Evolutionary conservation across 2,888 invertebrate species (phyloP), one percentile per base, ranked within the genome.

Genomic region (Cosmorhoe ocellata): DNA sequence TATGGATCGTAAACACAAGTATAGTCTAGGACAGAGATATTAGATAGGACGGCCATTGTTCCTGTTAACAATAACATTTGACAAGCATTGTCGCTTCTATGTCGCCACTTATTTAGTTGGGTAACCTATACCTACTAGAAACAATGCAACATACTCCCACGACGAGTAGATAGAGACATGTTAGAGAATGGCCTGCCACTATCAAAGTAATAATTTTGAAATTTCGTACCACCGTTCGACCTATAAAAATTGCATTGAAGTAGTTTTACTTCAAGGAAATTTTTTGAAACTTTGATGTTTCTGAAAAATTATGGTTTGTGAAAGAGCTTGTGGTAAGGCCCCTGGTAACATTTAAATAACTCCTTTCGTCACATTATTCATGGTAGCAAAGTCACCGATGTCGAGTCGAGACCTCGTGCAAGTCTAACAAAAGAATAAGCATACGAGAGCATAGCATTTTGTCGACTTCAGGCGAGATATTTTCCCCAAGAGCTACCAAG

Each of bases 381-480:
- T 18, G 18, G 3, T 4, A 18, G 18, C 4, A 18, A 18, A 18
- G 18, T 18, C 18, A 4, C 18, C 18, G 18, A 18, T 18, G 18
- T 18, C 18, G 18, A 18, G 18, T 18, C 18, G 59, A 60, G 60
- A 59, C 71, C 67, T 59, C 66, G 61, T 66, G 51, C 61, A 58
- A 56, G 53, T 55, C 49, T 67, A 69, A 83, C 79, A 83, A 84
- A 79, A 80, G 74, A 62, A 72, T 73, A 68, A 57, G 74, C 71
- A 71, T 80, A 77, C 79, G 76, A 76, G 76, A 72, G 59, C 69
- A 76, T 75, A 72, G 59, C 69, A 69, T 73, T 78, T 76, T 61
- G 69, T 69, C 63, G 66, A 74, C 72, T 73, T 66, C 71, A 61
- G 59, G 51, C 59, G 63, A 71, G 62, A 72, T 58, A 66, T 72